These are phyloP conservation scores for Fopius arisanus DNA, from an alignment of 1,140 invertebrate genomes.

Conservation along the genomic window DNA sequence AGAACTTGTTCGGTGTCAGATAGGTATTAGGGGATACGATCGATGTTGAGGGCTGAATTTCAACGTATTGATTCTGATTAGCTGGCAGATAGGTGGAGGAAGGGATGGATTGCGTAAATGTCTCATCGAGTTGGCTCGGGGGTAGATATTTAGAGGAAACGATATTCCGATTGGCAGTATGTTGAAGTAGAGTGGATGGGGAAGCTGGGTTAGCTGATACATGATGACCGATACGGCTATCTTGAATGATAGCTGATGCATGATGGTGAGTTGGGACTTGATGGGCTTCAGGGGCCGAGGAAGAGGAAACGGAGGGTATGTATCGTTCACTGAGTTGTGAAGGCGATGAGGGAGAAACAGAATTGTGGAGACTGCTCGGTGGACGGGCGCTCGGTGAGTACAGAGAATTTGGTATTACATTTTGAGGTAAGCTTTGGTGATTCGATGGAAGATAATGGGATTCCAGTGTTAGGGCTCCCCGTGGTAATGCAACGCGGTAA, in stretches of 20 bases:
- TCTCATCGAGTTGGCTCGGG: conserved; percentile 17
- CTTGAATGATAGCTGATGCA: neutral
- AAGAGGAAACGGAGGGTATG: conserved; percentile 10
- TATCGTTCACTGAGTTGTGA: conserved; percentile 3
- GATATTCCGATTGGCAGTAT: conserved; percentile 12
- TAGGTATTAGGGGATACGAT: conserved; percentile 31
- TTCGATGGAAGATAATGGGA: conserved; percentile 29
- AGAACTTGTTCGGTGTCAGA: conserved; percentile 21
- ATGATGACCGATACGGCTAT: conserved; percentile 1
- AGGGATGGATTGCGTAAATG: conserved; percentile 27
- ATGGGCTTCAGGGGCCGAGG: neutral
- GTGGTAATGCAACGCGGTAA: conserved; percentile 15
- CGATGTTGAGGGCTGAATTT: conserved; percentile 7
- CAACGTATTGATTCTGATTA: conserved; percentile 25
- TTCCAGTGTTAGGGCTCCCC: conserved; percentile 27
- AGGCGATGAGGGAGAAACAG: neutral
- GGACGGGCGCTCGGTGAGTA: conserved; percentile 22
- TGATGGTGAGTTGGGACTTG: neutral
- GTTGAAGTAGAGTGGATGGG: neutral
- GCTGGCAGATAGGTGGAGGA: conserved; percentile 38
- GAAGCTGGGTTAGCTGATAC: neutral
- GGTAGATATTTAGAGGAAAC: conserved; percentile 30
- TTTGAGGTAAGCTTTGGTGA: conserved; percentile 28
- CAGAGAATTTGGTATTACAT: conserved; percentile 32
- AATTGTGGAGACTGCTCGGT: neutral